phyloP scores from a whole-genome alignment of 1,140 invertebrate species.

The Magallana ariakensis region DNA sequence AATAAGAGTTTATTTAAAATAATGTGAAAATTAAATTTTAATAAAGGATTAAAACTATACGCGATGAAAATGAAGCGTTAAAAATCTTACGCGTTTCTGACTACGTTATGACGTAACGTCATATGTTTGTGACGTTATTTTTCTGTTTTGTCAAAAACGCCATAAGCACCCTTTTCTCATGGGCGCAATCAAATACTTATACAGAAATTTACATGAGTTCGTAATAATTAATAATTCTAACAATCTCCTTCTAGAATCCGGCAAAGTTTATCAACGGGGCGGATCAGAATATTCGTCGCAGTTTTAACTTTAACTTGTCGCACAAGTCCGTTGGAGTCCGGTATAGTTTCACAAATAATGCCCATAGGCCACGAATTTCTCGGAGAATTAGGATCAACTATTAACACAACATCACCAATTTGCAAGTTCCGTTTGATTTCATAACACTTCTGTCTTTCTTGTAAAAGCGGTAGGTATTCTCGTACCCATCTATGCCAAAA shows the following conservation, averaged over 20 bases:
- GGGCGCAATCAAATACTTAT: no score
- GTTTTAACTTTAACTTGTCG: constrained; percentile 60
- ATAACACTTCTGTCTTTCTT: constrained; percentile 61
- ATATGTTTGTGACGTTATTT: no score
- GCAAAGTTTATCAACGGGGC: constrained; percentile 42
- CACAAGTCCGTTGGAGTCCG: constrained; percentile 51
- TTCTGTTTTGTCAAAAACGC: no score
- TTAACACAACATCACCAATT: constrained; percentile 61
- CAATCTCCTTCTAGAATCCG: not conserved
- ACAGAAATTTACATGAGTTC: not conserved
- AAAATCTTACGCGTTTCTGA: no score
- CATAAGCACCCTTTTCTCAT: no score
- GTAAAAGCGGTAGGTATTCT: constrained; percentile 60
- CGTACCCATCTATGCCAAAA: constrained; percentile 62
- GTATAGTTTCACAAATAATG: constrained; percentile 34
- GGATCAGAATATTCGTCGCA: constrained; percentile 26
- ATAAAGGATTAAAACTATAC: no score
- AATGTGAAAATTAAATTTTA: no score
- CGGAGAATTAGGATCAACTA: constrained; percentile 52
- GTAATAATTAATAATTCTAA: not conserved
- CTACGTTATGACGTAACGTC: no score
- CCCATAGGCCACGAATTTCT: constrained; percentile 55
- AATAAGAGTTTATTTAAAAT: no score
- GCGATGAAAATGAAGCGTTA: no score
- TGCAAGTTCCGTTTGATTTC: constrained; percentile 45